Base-by-base conservation (phyloP, 1,140 invertebrate genomes). In the Lepidurus couesii region DNA sequence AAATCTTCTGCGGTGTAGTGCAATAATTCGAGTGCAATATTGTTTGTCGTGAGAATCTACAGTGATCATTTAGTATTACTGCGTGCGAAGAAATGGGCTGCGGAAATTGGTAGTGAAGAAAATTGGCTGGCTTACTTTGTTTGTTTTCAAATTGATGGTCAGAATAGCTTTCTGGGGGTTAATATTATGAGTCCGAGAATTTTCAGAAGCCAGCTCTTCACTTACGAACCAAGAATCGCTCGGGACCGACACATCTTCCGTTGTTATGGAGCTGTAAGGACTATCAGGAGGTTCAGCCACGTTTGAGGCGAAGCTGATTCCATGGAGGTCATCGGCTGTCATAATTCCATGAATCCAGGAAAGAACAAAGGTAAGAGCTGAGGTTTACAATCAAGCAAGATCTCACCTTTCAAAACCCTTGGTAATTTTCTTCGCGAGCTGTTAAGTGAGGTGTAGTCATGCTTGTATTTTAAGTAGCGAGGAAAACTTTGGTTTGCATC, bases 1-100 rank as follows among this genome's bases (percentile, higher is more conserved):
- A 90, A 83, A 80, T 90, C 88, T 6, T 86, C 83, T 2, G 88
- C 86, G 1, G 87, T 87, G 81, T 89, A 89, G 8, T 65, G 16
- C 4, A 65, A 7, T 65, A 65, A 65, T 16, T 65, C 53, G 4
- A 65, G 53, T 1, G 53, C 53, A n/a, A 65, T 65, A 65, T 65
- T 21, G 1, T 65, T 65, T 9, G 53, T 65, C 53, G 53, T 65
- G 21, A 65, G 53, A 65, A 65, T 65, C 53, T 65, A 65, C 21
- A 16, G 2, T 7, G 53, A 65, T 13, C 6, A n/a, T 1, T 9
- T 21, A 65, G 8, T n/a, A 65, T 65, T 13, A n/a, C 16, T 65
- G 53, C 53, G 1, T 65, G 21, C 7, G 9, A 9, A n/a, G 21
- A 7, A n/a, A 65, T 3, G 16, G 53, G 5, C 21, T 65, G 0